Conservation (phyloP, 2,797 vertebrate genomes). For the Macroramphosus scolopax region DNA sequence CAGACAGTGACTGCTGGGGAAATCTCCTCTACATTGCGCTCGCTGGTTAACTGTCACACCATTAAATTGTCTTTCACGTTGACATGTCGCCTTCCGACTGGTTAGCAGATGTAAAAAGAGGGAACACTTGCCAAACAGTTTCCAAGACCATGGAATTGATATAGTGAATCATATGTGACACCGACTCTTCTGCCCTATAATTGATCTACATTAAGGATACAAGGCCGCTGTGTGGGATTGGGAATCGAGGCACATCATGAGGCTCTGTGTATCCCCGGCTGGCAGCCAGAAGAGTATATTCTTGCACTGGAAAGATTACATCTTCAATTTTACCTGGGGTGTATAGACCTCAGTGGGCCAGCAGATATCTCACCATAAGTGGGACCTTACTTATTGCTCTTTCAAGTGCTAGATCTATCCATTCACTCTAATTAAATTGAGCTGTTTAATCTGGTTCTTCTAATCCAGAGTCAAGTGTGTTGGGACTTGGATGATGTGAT, state of each 20-base stretch:
- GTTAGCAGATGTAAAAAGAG: conserved; percentile 98
- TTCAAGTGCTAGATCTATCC: conserved; percentile 82
- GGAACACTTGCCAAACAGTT: conserved; percentile 93
- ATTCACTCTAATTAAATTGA: conserved; percentile 86
- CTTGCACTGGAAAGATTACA: conserved; percentile 77
- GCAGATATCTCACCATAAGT: conserved; percentile 79
- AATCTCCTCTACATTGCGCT: conserved; percentile 81
- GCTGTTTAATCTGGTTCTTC: conserved; percentile 83
- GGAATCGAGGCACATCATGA: conserved; percentile 66
- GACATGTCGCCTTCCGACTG: conserved; percentile 93
- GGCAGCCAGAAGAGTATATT: conserved; percentile 72
- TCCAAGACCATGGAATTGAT: conserved; percentile 98
- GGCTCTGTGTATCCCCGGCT: conserved; percentile 64
- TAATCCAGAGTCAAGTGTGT: conserved; percentile 83
- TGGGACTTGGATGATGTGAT: conserved; percentile 81
- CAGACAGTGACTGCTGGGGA: conserved; percentile 85
- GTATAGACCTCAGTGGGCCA: conserved; percentile 72
- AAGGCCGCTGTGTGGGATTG: conserved; percentile 65
- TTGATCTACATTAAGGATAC: conserved; percentile 90
- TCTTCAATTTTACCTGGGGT: conserved; percentile 82
- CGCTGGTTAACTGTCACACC: conserved; percentile 94
- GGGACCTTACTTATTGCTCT: conserved; percentile 82
- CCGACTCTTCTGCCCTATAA: conserved; percentile 90
- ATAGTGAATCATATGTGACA: conserved; percentile 99
- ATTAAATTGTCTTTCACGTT: conserved; percentile 85